Evolutionary conservation across 2,888 invertebrate genomes (phyloP).

Genomic region (Auanema sp.): DNA sequence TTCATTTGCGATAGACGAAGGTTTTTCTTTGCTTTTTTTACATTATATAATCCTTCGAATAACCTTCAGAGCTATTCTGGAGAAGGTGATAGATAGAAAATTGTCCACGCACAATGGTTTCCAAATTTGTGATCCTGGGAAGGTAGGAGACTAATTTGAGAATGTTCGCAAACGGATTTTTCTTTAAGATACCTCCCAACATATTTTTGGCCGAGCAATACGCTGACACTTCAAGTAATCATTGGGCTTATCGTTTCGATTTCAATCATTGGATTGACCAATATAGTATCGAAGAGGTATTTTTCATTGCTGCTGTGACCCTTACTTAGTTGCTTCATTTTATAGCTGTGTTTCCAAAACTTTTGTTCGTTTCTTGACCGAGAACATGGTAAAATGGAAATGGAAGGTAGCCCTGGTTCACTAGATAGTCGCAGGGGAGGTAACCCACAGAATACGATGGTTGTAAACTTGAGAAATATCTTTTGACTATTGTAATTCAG

Average conservation of each 20-base stretch:
- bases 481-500: background rate
- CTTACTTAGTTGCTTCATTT: background rate
- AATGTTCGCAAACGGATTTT: background rate
- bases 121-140: too few species aligned
- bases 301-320: background rate
- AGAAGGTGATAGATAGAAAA: background rate
- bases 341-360: conserved; percentile 16
- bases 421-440: background rate
- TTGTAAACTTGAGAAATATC: background rate
- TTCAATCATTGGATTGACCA: conserved; percentile 11
- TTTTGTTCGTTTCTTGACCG: conserved; percentile 10
- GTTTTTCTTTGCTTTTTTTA: background rate
- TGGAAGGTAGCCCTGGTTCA: background rate
- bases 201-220: conserved; percentile 1
- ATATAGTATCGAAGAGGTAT: conserved; percentile 17
- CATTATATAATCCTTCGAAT: background rate
- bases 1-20: conserved; percentile 4
- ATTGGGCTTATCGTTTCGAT: conserved; percentile 16
- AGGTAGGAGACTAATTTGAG: too few species aligned
- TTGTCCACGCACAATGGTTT: background rate
- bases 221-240: background rate
- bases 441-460: conserved; percentile 1
- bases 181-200: background rate
- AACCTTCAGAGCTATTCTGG: conserved; percentile 6
- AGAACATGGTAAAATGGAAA: conserved; percentile 10